Percentiles rank a stretch among this genome's conserved stretches.
Evolutionary conservation across 1,140 invertebrate species (phyloP).

Genomic region (Himalopsyche phryganea): DNA sequence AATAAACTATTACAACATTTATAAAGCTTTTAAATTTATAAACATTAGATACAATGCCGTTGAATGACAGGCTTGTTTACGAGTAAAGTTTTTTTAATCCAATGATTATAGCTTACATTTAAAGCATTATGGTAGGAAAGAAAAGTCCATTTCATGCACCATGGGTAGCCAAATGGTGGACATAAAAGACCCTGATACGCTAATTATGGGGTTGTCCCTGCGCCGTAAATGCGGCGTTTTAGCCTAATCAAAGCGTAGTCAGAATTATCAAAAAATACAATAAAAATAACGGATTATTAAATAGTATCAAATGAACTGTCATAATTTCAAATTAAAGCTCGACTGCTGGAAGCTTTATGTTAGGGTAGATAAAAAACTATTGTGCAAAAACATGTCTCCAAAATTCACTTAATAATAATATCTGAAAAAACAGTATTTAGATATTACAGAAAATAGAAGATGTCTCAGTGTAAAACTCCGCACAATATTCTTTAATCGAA

Average conservation of each 20-base stretch:
- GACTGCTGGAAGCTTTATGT: too few species aligned
- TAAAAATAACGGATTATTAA: background rate
- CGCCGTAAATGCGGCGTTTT: background rate
- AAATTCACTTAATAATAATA: too few species aligned
- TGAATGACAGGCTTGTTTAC: slow-evolving; percentile 8
- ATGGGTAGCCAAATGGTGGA: background rate
- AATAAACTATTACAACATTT: too few species aligned
- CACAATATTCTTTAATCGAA: too few species aligned
- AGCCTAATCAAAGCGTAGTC: background rate
- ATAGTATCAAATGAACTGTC: too few species aligned
- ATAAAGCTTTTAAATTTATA: background rate
- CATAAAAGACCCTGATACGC: background rate
- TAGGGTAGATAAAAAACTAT: too few species aligned
- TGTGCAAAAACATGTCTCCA: too few species aligned
- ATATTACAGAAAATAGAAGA: too few species aligned
- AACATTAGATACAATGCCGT: background rate
- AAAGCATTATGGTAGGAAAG: background rate
- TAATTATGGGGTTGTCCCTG: slow-evolving; percentile 9
- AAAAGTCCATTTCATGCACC: slow-evolving; percentile 7
- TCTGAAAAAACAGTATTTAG: too few species aligned
- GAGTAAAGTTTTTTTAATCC: slow-evolving; percentile 10
- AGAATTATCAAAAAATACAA: background rate
- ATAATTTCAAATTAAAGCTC: too few species aligned
- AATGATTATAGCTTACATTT: slow-evolving; percentile 12
- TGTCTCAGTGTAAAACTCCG: too few species aligned